These are phyloP conservation scores for Salminus brasiliensis DNA, from an alignment of 2,113 vertebrate genomes.

Conservation along the genomic window DNA sequence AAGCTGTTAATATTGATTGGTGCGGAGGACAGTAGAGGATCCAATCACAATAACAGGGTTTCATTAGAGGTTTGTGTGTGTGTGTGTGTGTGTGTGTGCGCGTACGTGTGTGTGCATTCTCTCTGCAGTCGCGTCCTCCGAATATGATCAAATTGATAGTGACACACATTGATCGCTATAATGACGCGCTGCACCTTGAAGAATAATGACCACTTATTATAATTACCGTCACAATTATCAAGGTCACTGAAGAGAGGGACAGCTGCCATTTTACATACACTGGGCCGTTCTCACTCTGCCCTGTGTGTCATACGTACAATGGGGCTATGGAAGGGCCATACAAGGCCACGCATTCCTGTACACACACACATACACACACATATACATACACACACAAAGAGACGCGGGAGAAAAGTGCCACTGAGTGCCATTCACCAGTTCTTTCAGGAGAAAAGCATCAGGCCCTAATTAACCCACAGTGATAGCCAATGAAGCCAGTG, in stretches of 20 bases:
- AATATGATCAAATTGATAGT: constrained; percentile 80
- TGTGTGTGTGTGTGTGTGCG: constrained; percentile 20
- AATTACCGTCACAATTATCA: constrained; percentile 82
- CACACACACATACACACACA: background rate
- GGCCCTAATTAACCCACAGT: background rate
- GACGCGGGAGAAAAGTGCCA: background rate
- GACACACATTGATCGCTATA: constrained; percentile 80
- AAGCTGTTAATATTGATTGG: constrained; percentile 81
- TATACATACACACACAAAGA: background rate
- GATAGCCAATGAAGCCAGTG: no score
- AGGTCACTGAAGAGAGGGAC: constrained; percentile 71
- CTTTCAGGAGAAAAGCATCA: background rate
- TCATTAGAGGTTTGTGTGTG: constrained; percentile 62
- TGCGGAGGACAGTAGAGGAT: constrained; percentile 62
- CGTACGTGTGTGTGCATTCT: background rate
- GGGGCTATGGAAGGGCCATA: no score
- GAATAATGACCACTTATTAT: constrained; percentile 82
- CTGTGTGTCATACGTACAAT: background rate
- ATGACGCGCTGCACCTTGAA: constrained; percentile 80
- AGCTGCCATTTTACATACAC: constrained; percentile 59
- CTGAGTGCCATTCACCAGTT: background rate
- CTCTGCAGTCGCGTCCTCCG: constrained; percentile 64
- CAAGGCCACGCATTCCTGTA: no score
- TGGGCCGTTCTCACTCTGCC: background rate
- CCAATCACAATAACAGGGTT: constrained; percentile 80